Conservation (phyloP, 2,888 invertebrate genomes). For the Lycocerus yunnanus region DNA sequence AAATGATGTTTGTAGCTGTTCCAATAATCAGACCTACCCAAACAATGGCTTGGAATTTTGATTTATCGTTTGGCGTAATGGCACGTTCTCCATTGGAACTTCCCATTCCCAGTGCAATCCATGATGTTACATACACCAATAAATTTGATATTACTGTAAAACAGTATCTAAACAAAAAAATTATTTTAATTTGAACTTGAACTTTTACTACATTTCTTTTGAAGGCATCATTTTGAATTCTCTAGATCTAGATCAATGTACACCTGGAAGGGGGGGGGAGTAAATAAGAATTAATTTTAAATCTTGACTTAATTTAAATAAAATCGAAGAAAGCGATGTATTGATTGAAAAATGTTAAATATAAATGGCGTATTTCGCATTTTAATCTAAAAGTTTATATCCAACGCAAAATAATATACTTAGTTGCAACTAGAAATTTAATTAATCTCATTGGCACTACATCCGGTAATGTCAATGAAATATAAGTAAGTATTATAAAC, state of each 20-base stretch:
- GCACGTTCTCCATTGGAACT: slow-evolving; percentile 58
- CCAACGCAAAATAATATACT: not conserved
- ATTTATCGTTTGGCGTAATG: slow-evolving; percentile 68
- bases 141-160: slow-evolving; percentile 89
- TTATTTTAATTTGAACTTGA: not conserved
- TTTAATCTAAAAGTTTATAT: not conserved
- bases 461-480: not conserved
- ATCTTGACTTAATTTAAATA: too few relatives aligned
- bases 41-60: slow-evolving; percentile 72
- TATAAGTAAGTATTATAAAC: not conserved
- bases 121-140: slow-evolving; percentile 79
- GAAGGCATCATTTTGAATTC: slow-evolving; percentile 30
- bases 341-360: not conserved
- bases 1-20: slow-evolving; percentile 66
- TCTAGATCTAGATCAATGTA: too few relatives aligned
- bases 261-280: too few relatives aligned
- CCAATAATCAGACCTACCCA: slow-evolving; percentile 73
- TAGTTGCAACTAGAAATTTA: too few relatives aligned
- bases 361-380: too few relatives aligned
- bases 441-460: not conserved
- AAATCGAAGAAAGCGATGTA: too few relatives aligned
- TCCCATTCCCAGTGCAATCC: slow-evolving; percentile 68
- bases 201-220: not conserved
- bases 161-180: slow-evolving; percentile 71
- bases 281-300: too few relatives aligned